These are phyloP conservation scores for Manacus vitellinus DNA, from an alignment of 2,113 vertebrate genomes.

Conservation along the genomic window DNA sequence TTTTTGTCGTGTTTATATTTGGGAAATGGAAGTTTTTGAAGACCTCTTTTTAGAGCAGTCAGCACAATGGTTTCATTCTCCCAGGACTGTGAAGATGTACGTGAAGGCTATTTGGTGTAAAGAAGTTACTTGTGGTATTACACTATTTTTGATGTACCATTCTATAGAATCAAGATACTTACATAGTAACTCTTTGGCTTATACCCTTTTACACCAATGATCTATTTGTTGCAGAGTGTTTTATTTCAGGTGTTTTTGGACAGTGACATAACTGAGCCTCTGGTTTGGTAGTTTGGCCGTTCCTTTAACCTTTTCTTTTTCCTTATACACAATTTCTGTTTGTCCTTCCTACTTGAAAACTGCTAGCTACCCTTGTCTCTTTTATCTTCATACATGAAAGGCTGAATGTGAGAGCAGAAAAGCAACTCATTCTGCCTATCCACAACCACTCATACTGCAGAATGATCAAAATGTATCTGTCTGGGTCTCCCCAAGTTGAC, in stretches of 20 bases:
- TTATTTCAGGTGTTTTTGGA: neutral
- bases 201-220: neutral
- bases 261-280: neutral
- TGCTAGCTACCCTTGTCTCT: neutral
- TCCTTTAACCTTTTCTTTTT: neutral
- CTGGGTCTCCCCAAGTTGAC: neutral
- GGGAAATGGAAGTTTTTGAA: neutral
- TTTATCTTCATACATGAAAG: neutral
- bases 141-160: neutral
- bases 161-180: neutral
- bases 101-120: neutral
- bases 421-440: neutral
- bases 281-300: neutral
- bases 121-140: neutral
- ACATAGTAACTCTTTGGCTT: neutral
- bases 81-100: neutral
- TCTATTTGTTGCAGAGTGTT: neutral
- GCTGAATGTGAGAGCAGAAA: neutral
- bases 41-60: neutral
- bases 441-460: neutral
- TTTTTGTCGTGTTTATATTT: neutral
- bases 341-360: neutral
- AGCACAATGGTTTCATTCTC: neutral
- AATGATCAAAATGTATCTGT: neutral
- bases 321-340: rapidly evolving